Base-by-base conservation (phyloP, 2,113 vertebrate species). In the Aythya baeri region DNA sequence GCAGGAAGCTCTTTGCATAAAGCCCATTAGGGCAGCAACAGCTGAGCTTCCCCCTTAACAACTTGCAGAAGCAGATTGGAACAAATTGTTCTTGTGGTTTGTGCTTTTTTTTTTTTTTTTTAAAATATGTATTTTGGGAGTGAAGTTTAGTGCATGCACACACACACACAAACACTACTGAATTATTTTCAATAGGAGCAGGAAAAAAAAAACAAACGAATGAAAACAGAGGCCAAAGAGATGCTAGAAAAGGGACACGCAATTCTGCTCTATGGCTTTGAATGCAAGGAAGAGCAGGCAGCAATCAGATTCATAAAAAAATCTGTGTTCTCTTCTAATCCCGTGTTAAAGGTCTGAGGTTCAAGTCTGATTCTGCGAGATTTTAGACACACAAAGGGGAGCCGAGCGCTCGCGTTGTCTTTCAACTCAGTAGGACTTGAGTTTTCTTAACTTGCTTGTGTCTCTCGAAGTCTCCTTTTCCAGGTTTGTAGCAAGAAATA, bases 61-160 rank as follows among this genome's bases (percentile, higher is more conserved):
- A 90, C 68, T 90, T 66, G 61, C 43, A n/a, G 80, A 85, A 95
- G 93, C 83, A 89, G 84, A 93, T 82, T 36, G 22, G 96, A 94
- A 94, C 70, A 89, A 86, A 92, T 67, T n/a, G 76, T 92, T 80
- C 74, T 91, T 58, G 70, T 70, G 89, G 80, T 85, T 87, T 72
- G 31, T 17, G 26, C 20, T 49, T 57, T 66, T 43, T 91, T 43
- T 91, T 88, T 55, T 55, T 38, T 31, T 80, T 41, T 41, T 41
- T 41, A 4, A 1, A 44, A 18, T 32, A 23, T 3, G 0, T 82
- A 43, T 88, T 89, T 93, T 84, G 70, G 75, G 71, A 77, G 15
- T 57, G 44, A 91, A 86, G 36, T 78, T 93, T 52, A 86, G 61
- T 65, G 65, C 20, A 15, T 13, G 22, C 34, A 14, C 44, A 76